phyloP scores from a whole-genome alignment of 2,113 vertebrate species.

The Paramormyrops kingsleyae region DNA sequence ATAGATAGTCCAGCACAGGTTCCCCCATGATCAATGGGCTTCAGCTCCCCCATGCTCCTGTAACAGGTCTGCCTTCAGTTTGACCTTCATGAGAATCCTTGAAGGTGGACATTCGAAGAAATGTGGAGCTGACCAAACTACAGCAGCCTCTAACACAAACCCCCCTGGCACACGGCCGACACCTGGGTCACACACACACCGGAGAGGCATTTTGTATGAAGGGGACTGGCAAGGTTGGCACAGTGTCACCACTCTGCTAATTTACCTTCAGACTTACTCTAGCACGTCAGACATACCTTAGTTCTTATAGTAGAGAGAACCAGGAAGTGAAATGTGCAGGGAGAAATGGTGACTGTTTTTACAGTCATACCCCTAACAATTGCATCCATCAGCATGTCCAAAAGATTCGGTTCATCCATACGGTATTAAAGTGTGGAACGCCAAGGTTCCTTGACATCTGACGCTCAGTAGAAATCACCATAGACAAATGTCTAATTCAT shows the following conservation, averaged over 20 bases:
- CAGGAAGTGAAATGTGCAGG: conserved; percentile 62
- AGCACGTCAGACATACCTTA: conserved; percentile 68
- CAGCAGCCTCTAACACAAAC: background rate
- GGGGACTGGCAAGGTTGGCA: conserved; percentile 64
- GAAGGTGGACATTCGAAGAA: background rate
- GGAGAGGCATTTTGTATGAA: conserved; percentile 47
- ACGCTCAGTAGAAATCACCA: background rate
- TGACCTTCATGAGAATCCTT: background rate
- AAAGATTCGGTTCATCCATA: background rate
- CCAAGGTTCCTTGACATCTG: background rate
- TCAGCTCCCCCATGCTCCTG: background rate
- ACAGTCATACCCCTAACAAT: background rate
- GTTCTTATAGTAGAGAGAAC: conserved; percentile 48
- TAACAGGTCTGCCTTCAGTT: background rate
- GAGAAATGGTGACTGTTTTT: background rate
- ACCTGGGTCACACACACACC: background rate
- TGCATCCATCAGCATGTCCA: background rate
- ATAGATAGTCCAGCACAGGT: background rate
- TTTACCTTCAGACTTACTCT: conserved; percentile 64
- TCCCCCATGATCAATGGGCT: background rate
- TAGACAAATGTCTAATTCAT: background rate
- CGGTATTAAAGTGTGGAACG: background rate
- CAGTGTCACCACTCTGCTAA: conserved; percentile 55
- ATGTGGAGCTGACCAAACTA: background rate
- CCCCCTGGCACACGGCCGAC: background rate